A percentile compares a stretch with the other conserved stretches of the same genome.
These are phyloP conservation scores for Lasaia peninsularis DNA, from an alignment of 1,140 invertebrate genomes.

Conservation along the genomic window DNA sequence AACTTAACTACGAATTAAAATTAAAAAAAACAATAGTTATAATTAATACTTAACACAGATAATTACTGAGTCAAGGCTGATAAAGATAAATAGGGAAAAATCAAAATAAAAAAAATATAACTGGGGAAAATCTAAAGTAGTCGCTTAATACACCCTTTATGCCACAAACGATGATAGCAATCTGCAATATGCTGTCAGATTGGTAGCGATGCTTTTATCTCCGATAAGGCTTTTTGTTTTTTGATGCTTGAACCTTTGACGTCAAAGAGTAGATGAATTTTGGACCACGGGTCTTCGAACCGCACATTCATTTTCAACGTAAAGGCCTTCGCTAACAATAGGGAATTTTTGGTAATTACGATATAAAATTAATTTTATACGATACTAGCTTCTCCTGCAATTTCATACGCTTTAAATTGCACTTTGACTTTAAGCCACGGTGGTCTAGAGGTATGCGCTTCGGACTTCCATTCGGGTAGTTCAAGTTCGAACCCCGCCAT, in stretches of 20 bases:
- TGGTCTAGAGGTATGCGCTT: too few species aligned
- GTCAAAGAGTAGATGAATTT: slow-evolving; percentile 4
- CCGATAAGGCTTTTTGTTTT: not conserved
- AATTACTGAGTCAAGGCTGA: too few species aligned
- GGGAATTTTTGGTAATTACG: not conserved
- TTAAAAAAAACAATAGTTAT: too few species aligned
- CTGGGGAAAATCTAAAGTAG: not conserved
- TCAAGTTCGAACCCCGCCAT: too few species aligned
- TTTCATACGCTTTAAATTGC: too few species aligned
- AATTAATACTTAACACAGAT: too few species aligned
- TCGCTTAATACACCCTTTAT: not conserved
- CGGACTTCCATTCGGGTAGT: too few species aligned
- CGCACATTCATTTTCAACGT: slow-evolving; percentile 1
- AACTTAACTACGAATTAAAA: too few species aligned
- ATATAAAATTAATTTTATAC: not conserved
- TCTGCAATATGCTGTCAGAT: not conserved
- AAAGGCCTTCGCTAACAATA: not conserved
- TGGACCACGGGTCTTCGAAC: not conserved
- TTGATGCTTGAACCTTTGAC: slow-evolving; percentile 6
- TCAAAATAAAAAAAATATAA: too few species aligned
- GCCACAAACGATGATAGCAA: not conserved
- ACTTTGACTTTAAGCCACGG: too few species aligned
- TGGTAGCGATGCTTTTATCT: not conserved
- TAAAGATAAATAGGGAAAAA: too few species aligned
- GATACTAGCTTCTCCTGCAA: not conserved